phyloP scores from a whole-genome alignment of 2,797 vertebrate species.

The Gambusia yucatana region DNA sequence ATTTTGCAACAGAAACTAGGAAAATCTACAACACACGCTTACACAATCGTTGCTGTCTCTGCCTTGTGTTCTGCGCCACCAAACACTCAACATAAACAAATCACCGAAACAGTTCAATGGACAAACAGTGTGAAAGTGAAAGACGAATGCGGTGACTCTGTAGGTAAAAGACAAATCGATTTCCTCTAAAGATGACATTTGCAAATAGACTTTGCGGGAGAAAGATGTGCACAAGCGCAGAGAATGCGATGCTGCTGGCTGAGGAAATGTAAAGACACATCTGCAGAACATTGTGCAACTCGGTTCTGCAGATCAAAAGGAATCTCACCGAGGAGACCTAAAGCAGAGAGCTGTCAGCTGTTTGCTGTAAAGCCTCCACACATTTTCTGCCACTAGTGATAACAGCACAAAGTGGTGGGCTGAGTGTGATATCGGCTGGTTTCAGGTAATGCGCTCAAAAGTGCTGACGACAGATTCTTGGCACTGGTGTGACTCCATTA shows the following conservation, averaged over 20 bases:
- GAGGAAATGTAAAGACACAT: constrained; percentile 1
- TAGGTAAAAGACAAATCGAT: constrained; percentile 27
- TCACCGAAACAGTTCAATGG: constrained; percentile 29
- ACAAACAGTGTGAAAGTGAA: constrained; percentile 59
- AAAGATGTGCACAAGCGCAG: constrained; percentile 10
- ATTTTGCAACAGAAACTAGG: neutral
- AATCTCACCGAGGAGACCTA: neutral
- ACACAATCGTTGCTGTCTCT: neutral
- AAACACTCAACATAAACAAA: constrained; percentile 39
- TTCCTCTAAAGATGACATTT: constrained; percentile 49
- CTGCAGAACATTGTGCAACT: neutral
- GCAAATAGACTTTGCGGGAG: constrained; percentile 2
- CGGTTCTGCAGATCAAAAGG: constrained; percentile 20
- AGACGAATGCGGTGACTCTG: constrained; percentile 52
- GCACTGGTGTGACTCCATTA: constrained; percentile 4
- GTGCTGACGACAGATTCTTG: constrained; percentile 36
- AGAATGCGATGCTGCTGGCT: constrained; percentile 12
- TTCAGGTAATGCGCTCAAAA: constrained; percentile 30
- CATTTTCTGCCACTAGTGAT: constrained; percentile 1
- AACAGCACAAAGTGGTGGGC: constrained; percentile 12
- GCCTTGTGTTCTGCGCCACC: neutral
- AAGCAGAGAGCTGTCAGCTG: neutral
- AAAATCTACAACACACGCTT: neutral
- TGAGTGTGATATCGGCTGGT: constrained; percentile 34
- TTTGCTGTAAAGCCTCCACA: neutral